phyloP scores from a whole-genome alignment of 1,140 invertebrate genomes.

The Drosophila seguyi region DNA sequence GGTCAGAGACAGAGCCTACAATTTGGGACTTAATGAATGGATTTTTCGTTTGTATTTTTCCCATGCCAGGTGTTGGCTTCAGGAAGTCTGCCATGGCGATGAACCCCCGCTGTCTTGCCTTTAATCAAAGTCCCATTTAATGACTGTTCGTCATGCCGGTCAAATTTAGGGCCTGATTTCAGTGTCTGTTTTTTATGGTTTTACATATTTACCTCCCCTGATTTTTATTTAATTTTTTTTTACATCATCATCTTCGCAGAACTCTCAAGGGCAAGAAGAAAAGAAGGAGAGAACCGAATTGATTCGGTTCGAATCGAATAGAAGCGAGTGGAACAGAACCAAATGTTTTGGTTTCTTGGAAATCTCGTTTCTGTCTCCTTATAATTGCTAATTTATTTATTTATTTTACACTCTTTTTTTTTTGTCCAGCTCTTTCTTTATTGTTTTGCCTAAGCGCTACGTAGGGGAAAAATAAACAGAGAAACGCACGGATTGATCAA shows the following conservation, averaged over 20 bases:
- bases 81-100: conserved; percentile 7
- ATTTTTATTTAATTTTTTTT: background rate
- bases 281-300: conserved; percentile 18
- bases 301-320: conserved; percentile 18
- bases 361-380: conserved; percentile 67
- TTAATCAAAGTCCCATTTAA: conserved; percentile 26
- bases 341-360: conserved; percentile 54
- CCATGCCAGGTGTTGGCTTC: background rate
- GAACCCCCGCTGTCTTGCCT: background rate
- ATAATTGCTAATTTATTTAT: conserved; percentile 80
- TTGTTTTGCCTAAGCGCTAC: conserved; percentile 47
- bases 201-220: conserved; percentile 28
- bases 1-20: conserved; percentile 1
- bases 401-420: conserved; percentile 68
- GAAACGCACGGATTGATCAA: background rate
- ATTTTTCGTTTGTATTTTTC: background rate
- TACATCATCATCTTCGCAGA: conserved; percentile 32
- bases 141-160: conserved; percentile 33
- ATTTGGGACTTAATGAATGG: background rate
- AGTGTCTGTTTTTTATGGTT: conserved; percentile 20
- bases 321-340: conserved; percentile 22
- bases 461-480: conserved; percentile 39
- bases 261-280: conserved; percentile 30
- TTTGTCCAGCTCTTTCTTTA: conserved; percentile 52
- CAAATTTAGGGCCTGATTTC: conserved; percentile 51